These are phyloP conservation scores for Xylocampa areola DNA, from an alignment of 2,888 invertebrate genomes.

Conservation along the genomic window DNA sequence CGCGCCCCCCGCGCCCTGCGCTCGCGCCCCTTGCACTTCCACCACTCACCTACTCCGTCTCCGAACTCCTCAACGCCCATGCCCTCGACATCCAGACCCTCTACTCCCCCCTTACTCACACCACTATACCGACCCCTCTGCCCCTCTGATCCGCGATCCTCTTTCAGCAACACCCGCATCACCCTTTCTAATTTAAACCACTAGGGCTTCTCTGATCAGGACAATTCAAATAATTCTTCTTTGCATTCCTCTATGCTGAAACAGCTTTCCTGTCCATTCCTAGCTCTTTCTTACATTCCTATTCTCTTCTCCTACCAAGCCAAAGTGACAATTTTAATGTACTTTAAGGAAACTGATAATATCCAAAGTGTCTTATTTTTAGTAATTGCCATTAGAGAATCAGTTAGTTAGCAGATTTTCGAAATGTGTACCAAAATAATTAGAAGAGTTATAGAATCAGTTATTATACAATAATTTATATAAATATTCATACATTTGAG, in stretches of 20 bases:
- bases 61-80: constrained; percentile 91
- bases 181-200: constrained; percentile 75
- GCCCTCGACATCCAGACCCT: constrained; percentile 93
- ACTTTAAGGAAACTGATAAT: constrained; percentile 84
- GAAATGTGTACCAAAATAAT: constrained; percentile 83
- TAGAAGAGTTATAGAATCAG: constrained; percentile 81
- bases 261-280: constrained; percentile 76
- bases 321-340: constrained; percentile 72
- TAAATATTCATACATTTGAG: constrained; percentile 70
- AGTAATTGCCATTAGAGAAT: constrained; percentile 86
- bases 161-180: constrained; percentile 87
- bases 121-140: constrained; percentile 88
- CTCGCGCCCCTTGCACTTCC: constrained; percentile 81
- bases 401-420: constrained; percentile 87
- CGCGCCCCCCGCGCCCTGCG: constrained; percentile 79
- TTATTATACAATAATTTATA: constrained; percentile 73
- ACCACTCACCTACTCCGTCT: constrained; percentile 85
- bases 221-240: constrained; percentile 45
- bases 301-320: constrained; percentile 69
- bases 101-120: constrained; percentile 92
- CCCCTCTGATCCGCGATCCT: constrained; percentile 88
- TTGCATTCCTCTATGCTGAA: constrained; percentile 68
- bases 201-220: constrained; percentile 37
- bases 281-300: constrained; percentile 81
- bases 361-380: constrained; percentile 88